phyloP scores from a whole-genome alignment of 2,113 vertebrate genomes.

The Acrocephalus arundinaceus region DNA sequence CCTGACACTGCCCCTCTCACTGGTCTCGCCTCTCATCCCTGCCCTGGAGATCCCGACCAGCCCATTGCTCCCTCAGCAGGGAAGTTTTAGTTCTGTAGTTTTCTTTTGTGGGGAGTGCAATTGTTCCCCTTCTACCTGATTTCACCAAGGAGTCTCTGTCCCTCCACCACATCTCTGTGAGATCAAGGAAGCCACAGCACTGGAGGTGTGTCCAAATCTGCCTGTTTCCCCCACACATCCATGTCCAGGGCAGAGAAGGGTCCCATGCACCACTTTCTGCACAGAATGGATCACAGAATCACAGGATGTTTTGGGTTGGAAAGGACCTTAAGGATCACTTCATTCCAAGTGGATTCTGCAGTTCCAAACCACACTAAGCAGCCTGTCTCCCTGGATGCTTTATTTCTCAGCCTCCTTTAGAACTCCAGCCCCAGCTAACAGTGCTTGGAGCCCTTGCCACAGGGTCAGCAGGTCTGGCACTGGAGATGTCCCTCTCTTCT shows the following conservation, averaged over 20 bases:
- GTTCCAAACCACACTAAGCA: neutral
- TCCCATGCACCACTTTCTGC: neutral
- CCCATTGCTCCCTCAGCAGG: accelerated
- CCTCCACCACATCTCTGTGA: neutral
- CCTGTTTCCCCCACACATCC: neutral
- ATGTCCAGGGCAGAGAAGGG: neutral
- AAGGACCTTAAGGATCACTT: too few relatives aligned
- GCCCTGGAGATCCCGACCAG: neutral
- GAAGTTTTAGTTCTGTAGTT: neutral
- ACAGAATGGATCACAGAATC: neutral
- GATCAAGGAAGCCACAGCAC: neutral
- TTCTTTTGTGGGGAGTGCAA: neutral
- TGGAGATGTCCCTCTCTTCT: neutral
- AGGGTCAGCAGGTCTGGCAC: neutral
- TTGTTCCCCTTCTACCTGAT: neutral
- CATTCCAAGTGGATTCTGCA: accelerated
- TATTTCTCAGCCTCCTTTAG: neutral
- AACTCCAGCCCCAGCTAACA: neutral
- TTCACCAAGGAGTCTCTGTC: neutral
- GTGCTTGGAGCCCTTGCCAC: neutral
- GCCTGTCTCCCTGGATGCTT: neutral
- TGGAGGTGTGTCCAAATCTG: neutral
- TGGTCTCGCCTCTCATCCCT: neutral
- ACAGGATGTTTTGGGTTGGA: neutral
- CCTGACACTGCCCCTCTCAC: neutral